Conservation (phyloP, 2,888 invertebrate genomes). For the Zhuqinia jingwanae region DNA sequence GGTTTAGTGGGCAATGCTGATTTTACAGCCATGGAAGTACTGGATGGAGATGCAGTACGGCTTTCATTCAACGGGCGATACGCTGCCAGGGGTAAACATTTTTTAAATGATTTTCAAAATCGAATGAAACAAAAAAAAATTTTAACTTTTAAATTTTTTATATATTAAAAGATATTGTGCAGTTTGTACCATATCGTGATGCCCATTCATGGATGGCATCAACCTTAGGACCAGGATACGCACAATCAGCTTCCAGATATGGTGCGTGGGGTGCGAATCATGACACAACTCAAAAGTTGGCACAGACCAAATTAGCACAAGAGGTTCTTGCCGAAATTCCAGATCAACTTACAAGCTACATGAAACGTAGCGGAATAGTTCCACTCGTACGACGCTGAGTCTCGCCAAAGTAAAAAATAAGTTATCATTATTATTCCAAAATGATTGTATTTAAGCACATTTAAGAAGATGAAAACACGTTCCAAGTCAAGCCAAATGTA, state of each 20-base stretch:
- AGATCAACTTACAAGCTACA: conserved; percentile 82
- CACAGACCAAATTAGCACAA: conserved; percentile 77
- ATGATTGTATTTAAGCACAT: no score
- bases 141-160: conserved; percentile 26
- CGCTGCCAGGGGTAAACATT: conserved; percentile 80
- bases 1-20: conserved; percentile 82
- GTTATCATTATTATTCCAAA: no score
- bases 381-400: conserved; percentile 82
- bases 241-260: background rate
- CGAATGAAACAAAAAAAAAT: no score
- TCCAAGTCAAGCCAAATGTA: no score
- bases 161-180: conserved; percentile 83
- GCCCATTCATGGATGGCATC: conserved; percentile 79
- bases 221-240: conserved; percentile 77
- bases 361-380: conserved; percentile 82
- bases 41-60: conserved; percentile 82
- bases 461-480: no score
- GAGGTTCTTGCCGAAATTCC: conserved; percentile 84
- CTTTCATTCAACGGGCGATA: conserved; percentile 80
- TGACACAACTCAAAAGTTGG: conserved; percentile 73
- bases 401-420: conserved; percentile 48
- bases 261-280: conserved; percentile 58
- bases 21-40: conserved; percentile 83
- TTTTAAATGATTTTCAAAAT: no score
- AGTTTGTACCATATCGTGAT: conserved; percentile 83